Evolutionary conservation across 2,888 invertebrate species (phyloP), one percentile per base, ranked within the genome.

Genomic region (Macaria liturata): DNA sequence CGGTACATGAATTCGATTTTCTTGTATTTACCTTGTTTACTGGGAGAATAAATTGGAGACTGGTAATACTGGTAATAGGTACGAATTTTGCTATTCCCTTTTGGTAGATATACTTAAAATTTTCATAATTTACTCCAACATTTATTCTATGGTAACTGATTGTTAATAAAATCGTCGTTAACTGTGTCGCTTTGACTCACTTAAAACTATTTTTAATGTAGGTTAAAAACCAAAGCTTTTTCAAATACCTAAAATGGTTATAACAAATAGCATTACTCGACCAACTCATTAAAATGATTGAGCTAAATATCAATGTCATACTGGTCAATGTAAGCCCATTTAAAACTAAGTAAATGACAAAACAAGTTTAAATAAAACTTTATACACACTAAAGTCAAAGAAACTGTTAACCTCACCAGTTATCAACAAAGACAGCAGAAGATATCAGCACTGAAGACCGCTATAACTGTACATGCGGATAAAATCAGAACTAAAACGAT

Each of bases 1-100:
- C 85, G 84, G 88, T 88, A 81, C 83, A 86, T 86, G 81, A 80
- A 84, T 84, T 83, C 77, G 75, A 79, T 81, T 84, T 83, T 82
- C 79, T 71, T 51, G 44, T 51, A 51, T 73, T 78, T 81, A 80
- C 78, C 79, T 78, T 82, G 77, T 86, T 86, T 85, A n/a, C 42
- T 4, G 6, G 8, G 42, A 42, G 4, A n/a, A n/a, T 5, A 42
- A 42, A 42, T 42, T 4, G 9, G 9, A 8, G 6, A 42, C 9
- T 4, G n/a, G 9, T 4, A n/a, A 42, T 42, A 42, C 9, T 4
- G n/a, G 9, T 4, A n/a, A 42, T 42, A n/a, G 9, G 9, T 9
- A 8, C 4, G 42, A 4, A 42, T 8, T 42, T 42, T n/a, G 42
- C 8, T 42, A n/a, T 42, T 42, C 7, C 4, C 34, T 37, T 37